Base-by-base conservation (phyloP, 1,140 invertebrate species). In the Sitodiplosis mosellana region DNA sequence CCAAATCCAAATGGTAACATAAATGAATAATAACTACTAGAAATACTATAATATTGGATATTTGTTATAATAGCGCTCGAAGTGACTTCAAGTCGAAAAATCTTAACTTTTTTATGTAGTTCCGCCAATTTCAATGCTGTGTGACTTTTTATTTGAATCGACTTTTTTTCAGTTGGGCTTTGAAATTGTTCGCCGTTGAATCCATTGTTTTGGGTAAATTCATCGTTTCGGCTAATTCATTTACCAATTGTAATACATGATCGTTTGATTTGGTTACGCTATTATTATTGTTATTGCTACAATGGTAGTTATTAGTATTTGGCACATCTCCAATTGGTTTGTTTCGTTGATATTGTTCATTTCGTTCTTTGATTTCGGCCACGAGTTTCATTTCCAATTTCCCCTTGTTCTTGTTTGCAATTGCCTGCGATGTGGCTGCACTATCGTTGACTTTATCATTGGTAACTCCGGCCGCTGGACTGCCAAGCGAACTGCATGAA, bases 341-440 rank as follows among this genome's bases (percentile, higher is more conserved):
- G n/a, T n/a, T 64, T 55, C 69, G 70, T 46, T 67, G 54, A 41
- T 59, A 49, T 46, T 75, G 72, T 55, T 86, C 81, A 2, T 79
- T 76, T 48, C 76, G 68, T 54, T 83, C 80, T 59, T 85, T 86
- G 18, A 87, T 86, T 63, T 87, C 83, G 11, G 83, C 80, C 10
- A 85, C 78, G 15, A 84, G 61, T 62, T 85, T 83, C 4, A 83
- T 57, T 56, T 85, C 82, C 11, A 84, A 66, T 74, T 86, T 83
- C 58, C 87, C 83, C 55, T 87, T 87, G 69, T 76, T 73, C 52
- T n/a, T n/a, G n/a, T 53, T 47, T 46, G 53, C 46, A 17, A 53
- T 56, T 46, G 56, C 52, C n/a, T n/a, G n/a, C 50, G 49, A 52
- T 20, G 57, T 57, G 36, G 66, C 67, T 0, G 56, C 10, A 33